Base-by-base conservation (phyloP, 2,888 invertebrate genomes). In the Tromatobia lineatoria region DNA sequence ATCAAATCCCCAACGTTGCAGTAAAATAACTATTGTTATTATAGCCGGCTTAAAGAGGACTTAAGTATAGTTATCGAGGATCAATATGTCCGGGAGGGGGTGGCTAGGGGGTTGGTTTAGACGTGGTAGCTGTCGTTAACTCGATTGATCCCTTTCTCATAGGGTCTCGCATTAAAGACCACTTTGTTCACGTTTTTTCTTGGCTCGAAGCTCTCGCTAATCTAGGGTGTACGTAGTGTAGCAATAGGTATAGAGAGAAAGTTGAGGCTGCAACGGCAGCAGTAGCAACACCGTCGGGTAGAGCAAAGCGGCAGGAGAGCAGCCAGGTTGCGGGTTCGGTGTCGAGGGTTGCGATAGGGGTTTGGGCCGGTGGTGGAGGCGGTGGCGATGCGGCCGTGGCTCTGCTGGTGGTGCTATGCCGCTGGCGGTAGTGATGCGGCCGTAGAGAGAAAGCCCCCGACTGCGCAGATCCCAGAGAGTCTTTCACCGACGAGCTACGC, bases 401-500 rank as follows among this genome's bases (percentile, higher is more conserved):
- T 18, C 59, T 29, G 59, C 59, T 29, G 34, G n/a, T 25, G 57
- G 25, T 29, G 59, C 29, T 71, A 38, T 74, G 76, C 73, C 29
- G 86, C 77, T 78, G 79, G 82, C 66, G 69, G 70, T 47, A 18
- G 57, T 67, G 67, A 50, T 23, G 70, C 52, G 76, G 42, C 52
- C 77, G 76, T 85, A 87, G 87, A 71, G 86, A 82, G 82, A 83
- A 83, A 88, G 70, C 47, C 18, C 66, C 87, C 88, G 87, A 88
- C 89, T 90, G 91, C 90, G 90, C 90, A 91, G 89, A 89, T 87
- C 89, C 87, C 86, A 64, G 76, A 69, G 86, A 88, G 87, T 87
- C 90, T 89, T 89, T 86, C 87, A 85, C 88, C 81, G 67, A 57
- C 57, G 73, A 74, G 67, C 67, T 50, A 64, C 73, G 73, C 34